Percentiles rank a stretch among this genome's conserved stretches.
Conservation (phyloP, 2,797 vertebrate species). For the Microctenopoma stevenorrisi region DNA sequence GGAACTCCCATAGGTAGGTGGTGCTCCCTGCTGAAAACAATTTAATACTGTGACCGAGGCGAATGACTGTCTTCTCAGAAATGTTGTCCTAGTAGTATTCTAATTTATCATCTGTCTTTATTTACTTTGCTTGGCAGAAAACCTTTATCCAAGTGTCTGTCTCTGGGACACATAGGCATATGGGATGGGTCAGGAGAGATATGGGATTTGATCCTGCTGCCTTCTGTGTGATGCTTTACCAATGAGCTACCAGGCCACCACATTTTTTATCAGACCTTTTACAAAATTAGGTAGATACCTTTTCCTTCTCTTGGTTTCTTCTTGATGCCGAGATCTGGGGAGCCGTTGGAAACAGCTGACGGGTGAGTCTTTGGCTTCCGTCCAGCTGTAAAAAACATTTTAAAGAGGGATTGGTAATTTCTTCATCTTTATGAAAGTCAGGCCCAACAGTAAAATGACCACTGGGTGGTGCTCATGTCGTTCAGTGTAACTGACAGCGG, state of each 20-base stretch:
- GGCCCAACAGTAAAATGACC: background rate
- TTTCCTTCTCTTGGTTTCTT: slow-evolving; percentile 97
- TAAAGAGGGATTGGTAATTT: background rate
- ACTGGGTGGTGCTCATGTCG: slow-evolving; percentile 49
- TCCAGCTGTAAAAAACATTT: slow-evolving; percentile 83
- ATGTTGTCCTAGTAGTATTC: background rate
- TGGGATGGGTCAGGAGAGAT: too few relatives aligned
- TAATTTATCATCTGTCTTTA: background rate
- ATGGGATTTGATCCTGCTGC: too few relatives aligned
- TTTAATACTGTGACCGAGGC: too few relatives aligned
- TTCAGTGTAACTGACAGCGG: background rate
- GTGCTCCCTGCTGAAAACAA: slow-evolving; percentile 88
- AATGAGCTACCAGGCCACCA: too few relatives aligned
- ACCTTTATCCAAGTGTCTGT: too few relatives aligned
- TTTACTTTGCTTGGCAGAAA: too few relatives aligned
- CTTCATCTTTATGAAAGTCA: background rate
- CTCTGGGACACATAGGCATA: too few relatives aligned
- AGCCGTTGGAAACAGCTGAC: slow-evolving; percentile 85
- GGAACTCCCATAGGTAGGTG: slow-evolving; percentile 98
- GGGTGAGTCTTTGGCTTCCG: slow-evolving; percentile 93
- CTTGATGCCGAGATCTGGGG: slow-evolving; percentile 92
- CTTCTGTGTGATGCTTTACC: too few relatives aligned
- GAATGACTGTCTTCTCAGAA: background rate
- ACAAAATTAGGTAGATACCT: slow-evolving; percentile 80
- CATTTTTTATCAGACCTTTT: too few relatives aligned